Base-by-base conservation (phyloP, 2,888 invertebrate genomes). In the Phlogophora meticulosa region DNA sequence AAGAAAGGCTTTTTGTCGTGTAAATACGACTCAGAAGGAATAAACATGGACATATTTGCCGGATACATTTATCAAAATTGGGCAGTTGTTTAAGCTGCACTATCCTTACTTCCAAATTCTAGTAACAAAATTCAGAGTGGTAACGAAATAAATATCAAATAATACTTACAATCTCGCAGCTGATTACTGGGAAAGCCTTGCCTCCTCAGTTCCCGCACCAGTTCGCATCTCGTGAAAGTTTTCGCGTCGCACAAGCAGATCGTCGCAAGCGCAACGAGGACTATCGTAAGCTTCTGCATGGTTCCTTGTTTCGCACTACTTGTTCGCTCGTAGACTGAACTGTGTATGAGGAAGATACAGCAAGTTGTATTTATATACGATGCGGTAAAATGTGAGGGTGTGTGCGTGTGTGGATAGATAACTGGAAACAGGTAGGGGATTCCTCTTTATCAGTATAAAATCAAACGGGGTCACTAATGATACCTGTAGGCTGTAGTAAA, bases 171-270 rank as follows among this genome's bases (percentile, higher is more conserved):
- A 65, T 93, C 85, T 43, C 86, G 82, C 79, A 93, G 72, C 62
- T 92, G 85, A 32, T 83, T 76, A 60, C 87, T 88, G 0, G 91
- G 90, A 61, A 92, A 91, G 0, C 91, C 90, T 58, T 92, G 92
- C 0, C 57, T 84, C 53, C 90, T 82, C 20, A 93, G 73, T 55
- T 90, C 90, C 0, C 55, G 72, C 0, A 90, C 91, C 48, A 93
- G 67, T 7, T 85, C 86, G 58, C 93, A 93, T 80, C 87, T 84
- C 0, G 81, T 85, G 34, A 90, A 88, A 9, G 72, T 69, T 17
- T 85, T 86, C 0, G 84, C 87, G 38, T 89, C 83, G 4, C 81
- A 76, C 46, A 83, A 17, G 52, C 60, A 73, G 28, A 79, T 9
- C 17, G 75, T 52, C 13, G 75, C 74, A 38, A 79, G 63, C 49